phyloP scores from a whole-genome alignment of 2,888 invertebrate species.

The Campoletis raptor region DNA sequence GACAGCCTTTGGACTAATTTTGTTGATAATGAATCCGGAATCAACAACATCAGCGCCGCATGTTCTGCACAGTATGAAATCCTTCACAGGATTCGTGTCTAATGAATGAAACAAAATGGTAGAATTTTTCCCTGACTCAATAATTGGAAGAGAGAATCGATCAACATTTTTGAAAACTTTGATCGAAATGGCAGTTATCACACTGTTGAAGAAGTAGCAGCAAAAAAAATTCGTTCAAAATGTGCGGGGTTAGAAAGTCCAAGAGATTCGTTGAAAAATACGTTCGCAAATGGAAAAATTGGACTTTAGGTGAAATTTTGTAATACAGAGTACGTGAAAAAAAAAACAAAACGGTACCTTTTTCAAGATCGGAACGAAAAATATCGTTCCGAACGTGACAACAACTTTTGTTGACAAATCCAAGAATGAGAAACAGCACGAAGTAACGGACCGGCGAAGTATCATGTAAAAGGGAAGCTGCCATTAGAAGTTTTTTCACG shows the following conservation, averaged over 20 bases:
- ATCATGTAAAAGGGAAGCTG: slow-evolving; percentile 66
- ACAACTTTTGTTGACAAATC: slow-evolving; percentile 66
- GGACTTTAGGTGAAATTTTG: neutral
- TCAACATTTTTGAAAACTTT: neutral
- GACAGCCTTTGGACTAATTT: slow-evolving; percentile 86
- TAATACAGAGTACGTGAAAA: neutral
- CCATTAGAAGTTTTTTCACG: slow-evolving; percentile 54
- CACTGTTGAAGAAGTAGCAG: neutral
- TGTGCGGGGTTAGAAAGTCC: neutral
- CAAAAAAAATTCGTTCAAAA: neutral
- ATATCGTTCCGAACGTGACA: slow-evolving; percentile 54
- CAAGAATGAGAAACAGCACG: slow-evolving; percentile 61
- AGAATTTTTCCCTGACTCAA: neutral
- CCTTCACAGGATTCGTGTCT: slow-evolving; percentile 77
- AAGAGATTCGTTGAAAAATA: neutral
- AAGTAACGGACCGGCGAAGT: slow-evolving; percentile 43
- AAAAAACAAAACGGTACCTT: slow-evolving; percentile 32
- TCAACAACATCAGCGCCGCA: slow-evolving; percentile 88
- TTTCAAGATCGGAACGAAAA: slow-evolving; percentile 34
- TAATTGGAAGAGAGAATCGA: neutral
- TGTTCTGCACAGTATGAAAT: slow-evolving; percentile 87
- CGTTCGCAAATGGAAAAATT: neutral
- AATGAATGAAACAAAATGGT: neutral
- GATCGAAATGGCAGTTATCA: neutral
- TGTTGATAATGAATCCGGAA: slow-evolving; percentile 86